phyloP scores from a whole-genome alignment of 2,113 vertebrate genomes.

The Psilopogon haemacephalus region DNA sequence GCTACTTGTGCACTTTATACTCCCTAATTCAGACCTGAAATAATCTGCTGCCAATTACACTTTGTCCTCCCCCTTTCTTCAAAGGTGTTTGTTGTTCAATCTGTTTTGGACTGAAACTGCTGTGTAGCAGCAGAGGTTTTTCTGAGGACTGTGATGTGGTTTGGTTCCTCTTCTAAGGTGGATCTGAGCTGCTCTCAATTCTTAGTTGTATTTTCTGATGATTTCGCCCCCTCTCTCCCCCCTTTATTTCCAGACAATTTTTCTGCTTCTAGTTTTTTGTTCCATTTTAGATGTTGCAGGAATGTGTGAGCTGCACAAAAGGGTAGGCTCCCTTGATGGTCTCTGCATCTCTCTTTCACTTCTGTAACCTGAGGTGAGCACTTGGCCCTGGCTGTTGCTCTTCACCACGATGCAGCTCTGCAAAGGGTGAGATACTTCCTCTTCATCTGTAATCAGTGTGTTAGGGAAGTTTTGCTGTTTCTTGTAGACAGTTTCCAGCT shows the following conservation, averaged over 20 bases:
- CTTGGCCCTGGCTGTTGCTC: neutral
- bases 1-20: conserved; percentile 37
- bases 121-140: neutral
- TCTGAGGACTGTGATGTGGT: neutral
- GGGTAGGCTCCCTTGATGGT: neutral
- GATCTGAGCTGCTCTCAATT: conserved; percentile 19
- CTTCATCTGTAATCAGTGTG: neutral
- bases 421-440: neutral
- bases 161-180: neutral
- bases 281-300: neutral
- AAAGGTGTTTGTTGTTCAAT: neutral
- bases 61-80: neutral
- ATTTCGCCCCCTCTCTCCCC: too few species aligned
- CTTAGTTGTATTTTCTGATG: neutral
- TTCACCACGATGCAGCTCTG: neutral
- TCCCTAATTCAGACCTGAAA: neutral
- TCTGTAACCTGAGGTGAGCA: neutral
- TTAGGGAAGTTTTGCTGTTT: neutral
- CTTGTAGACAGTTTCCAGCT: neutral
- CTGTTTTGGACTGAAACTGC: neutral
- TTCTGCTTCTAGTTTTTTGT: neutral
- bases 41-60: neutral
- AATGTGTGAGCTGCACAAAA: neutral
- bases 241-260: neutral
- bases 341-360: neutral